Percentiles rank a stretch among this genome's conserved stretches.
phyloP scores from a whole-genome alignment of 2,888 invertebrate genomes.

The Drosophila differens region DNA sequence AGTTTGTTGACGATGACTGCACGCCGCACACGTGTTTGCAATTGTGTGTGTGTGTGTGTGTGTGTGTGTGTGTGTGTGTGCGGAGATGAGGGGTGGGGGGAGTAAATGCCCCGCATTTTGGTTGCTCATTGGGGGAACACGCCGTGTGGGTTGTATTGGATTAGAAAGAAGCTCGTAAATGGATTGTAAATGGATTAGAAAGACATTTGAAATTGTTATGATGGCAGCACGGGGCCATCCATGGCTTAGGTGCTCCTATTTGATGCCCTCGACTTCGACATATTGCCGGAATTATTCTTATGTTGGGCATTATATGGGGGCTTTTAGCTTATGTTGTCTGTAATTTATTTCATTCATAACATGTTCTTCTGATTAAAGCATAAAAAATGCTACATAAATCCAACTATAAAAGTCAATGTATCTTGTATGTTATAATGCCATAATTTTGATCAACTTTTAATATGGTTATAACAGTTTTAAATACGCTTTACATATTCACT shows the following conservation, averaged over 20 bases:
- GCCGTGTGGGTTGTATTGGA: constrained; percentile 49
- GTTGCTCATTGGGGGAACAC: constrained; percentile 26
- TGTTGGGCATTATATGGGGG: constrained; percentile 22
- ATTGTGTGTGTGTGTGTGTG: constrained; percentile 52
- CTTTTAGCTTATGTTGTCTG: not conserved
- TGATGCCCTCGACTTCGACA: constrained; percentile 4
- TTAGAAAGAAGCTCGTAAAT: constrained; percentile 69
- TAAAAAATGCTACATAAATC: constrained; percentile 5
- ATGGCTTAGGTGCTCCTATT: constrained; percentile 11
- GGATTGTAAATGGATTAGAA: constrained; percentile 66
- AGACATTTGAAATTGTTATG: constrained; percentile 46
- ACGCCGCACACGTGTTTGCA: constrained; percentile 79
- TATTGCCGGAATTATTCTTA: constrained; percentile 8
- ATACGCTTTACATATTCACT: not conserved
- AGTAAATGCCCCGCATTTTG: constrained; percentile 42
- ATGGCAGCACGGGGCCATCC: constrained; percentile 22
- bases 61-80: not conserved
- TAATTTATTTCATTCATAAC: constrained; percentile 20
- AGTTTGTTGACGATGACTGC: constrained; percentile 38
- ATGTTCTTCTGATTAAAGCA: not conserved
- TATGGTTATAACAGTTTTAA: not conserved
- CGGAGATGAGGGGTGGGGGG: not conserved
- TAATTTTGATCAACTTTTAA: not conserved
- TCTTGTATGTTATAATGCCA: not conserved
- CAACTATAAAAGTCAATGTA: not conserved